phyloP scores from a whole-genome alignment of 2,797 vertebrate genomes.

The Pampus argenteus region DNA sequence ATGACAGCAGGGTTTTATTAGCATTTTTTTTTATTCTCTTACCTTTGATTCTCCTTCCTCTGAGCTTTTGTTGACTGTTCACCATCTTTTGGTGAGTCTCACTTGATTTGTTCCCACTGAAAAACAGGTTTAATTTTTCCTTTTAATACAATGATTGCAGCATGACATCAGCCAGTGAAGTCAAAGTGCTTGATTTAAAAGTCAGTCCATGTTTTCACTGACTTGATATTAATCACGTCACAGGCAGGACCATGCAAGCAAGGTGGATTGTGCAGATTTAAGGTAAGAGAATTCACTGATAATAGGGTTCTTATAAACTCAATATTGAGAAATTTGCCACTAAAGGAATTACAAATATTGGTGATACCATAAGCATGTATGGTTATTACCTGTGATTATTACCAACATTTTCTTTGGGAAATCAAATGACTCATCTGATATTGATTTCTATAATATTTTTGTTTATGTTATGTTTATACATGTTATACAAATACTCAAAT shows the following conservation, averaged over 20 bases:
- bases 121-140: not conserved
- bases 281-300: conserved; percentile 7
- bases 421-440: not conserved
- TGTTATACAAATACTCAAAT: not conserved
- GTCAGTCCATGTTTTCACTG: conserved; percentile 24
- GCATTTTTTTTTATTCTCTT: not conserved
- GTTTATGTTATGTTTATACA: not conserved
- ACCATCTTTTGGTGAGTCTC: not conserved
- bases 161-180: not conserved
- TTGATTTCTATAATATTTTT: not conserved
- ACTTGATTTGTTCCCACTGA: not conserved
- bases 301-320: not conserved
- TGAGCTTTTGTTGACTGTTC: too few species aligned
- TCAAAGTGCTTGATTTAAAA: not conserved
- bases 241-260: conserved; percentile 7
- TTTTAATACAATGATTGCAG: not conserved
- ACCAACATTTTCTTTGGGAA: not conserved
- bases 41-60: not conserved
- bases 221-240: conserved; percentile 32
- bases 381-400: not conserved
- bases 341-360: not conserved
- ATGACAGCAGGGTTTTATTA: too few species aligned
- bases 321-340: not conserved
- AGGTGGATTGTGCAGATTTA: conserved; percentile 49
- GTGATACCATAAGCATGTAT: not conserved